phyloP scores from a whole-genome alignment of 2,888 invertebrate species.

The Phrixothrix hirtus region DNA sequence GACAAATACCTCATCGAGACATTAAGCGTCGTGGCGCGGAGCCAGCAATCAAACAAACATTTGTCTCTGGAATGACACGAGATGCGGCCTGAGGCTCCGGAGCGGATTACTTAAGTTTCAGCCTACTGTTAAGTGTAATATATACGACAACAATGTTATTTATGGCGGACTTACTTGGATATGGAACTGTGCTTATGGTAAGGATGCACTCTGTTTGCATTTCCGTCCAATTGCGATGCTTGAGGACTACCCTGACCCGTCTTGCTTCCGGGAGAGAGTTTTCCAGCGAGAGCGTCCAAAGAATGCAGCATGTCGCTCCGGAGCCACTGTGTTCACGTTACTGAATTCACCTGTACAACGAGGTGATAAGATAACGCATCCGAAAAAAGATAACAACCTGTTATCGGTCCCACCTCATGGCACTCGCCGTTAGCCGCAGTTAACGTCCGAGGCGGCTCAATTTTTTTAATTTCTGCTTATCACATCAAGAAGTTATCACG shows the following conservation, averaged over 20 bases:
- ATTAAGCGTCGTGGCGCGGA: constrained; percentile 31
- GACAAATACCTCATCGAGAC: constrained; percentile 42
- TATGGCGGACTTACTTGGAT: constrained; percentile 59
- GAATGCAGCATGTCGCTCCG: constrained; percentile 73
- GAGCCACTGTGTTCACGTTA: constrained; percentile 26
- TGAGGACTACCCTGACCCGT: constrained; percentile 42
- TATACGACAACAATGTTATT: constrained; percentile 56
- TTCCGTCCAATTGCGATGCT: constrained; percentile 64
- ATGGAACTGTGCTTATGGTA: constrained; percentile 59
- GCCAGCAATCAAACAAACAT: constrained; percentile 31
- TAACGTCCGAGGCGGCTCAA: constrained; percentile 24
- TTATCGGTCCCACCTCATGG: constrained; percentile 32
- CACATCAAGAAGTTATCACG: constrained; percentile 18
- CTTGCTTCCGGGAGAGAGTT: constrained; percentile 77
- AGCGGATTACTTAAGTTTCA: constrained; percentile 14
- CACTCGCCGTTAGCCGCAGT: constrained; percentile 19
- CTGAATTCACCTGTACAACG: constrained; percentile 30
- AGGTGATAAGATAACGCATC: constrained; percentile 29
- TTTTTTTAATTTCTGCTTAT: constrained; percentile 14
- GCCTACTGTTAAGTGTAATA: constrained; percentile 47
- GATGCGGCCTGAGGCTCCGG: constrained; percentile 6
- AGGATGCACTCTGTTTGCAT: constrained; percentile 69
- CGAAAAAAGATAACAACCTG: constrained; percentile 32
- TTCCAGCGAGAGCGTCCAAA: constrained; percentile 85
- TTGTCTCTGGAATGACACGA: constrained; percentile 24